Evolutionary conservation across 2,888 invertebrate genomes (phyloP).

Genomic region (Meliscaeva auricollis): DNA sequence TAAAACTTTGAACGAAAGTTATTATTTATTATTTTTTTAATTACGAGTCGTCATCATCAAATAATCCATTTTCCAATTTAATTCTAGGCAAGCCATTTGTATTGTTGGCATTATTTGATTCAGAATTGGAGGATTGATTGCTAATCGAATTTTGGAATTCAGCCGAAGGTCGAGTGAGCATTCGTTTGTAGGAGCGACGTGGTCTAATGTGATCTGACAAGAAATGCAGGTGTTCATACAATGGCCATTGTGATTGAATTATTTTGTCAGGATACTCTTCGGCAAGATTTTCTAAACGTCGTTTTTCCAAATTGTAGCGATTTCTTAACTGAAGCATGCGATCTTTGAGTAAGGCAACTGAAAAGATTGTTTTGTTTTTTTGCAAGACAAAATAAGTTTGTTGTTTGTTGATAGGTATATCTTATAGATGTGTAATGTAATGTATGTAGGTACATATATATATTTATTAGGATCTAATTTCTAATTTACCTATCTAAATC

Average conservation of each 20-base stretch:
- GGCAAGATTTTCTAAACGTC: conserved; percentile 82
- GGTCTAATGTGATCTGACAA: conserved; percentile 83
- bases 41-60: conserved; percentile 73
- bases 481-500: no score
- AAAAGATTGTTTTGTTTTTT: conserved; percentile 30
- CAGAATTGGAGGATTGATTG: conserved; percentile 67
- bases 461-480: no score
- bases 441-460: no score
- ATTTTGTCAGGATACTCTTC: conserved; percentile 79
- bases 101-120: conserved; percentile 48
- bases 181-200: conserved; percentile 82
- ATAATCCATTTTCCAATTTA: conserved; percentile 77
- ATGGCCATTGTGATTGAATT: conserved; percentile 82
- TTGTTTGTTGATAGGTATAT: neutral
- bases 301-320: conserved; percentile 84
- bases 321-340: conserved; percentile 84
- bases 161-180: conserved; percentile 76
- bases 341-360: conserved; percentile 83
- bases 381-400: neutral
- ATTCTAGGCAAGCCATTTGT: conserved; percentile 78
- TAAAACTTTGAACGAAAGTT: neutral
- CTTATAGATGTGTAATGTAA: no score
- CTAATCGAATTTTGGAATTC: conserved; percentile 56
- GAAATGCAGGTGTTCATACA: conserved; percentile 83
- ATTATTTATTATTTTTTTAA: conserved; percentile 29